These are phyloP conservation scores for Channa striata DNA, from an alignment of 2,797 vertebrate species.

Conservation along the genomic window DNA sequence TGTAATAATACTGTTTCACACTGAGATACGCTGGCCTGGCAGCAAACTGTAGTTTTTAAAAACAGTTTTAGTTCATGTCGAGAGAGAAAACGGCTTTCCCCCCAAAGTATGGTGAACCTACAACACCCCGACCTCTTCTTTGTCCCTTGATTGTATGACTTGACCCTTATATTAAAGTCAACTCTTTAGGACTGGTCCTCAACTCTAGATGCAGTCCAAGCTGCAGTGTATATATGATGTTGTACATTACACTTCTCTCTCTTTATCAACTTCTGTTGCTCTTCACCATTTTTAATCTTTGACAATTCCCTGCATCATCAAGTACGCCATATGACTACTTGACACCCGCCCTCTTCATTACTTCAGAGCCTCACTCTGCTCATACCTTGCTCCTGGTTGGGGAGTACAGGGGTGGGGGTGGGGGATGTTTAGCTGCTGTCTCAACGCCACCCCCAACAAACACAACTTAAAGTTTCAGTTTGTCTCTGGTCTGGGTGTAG, in stretches of 20 bases:
- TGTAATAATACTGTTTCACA: constrained; percentile 99
- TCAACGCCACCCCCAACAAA: constrained; percentile 74
- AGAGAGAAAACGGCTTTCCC: constrained; percentile 95
- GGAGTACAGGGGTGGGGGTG: constrained; percentile 1
- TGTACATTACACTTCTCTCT: constrained; percentile 97
- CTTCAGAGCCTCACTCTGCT: constrained; percentile 52
- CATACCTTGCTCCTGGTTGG: constrained; percentile 35
- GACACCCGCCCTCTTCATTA: constrained; percentile 63
- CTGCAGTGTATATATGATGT: constrained; percentile 99
- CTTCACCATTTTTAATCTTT: constrained; percentile 86
- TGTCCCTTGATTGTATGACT: constrained; percentile 99
- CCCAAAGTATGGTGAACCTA: constrained; percentile 99
- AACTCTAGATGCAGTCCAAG: constrained; percentile 95
- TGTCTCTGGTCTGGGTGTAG: constrained; percentile 92
- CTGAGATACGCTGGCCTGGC: constrained; percentile 96
- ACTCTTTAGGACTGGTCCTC: constrained; percentile 99
- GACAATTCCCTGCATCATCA: constrained; percentile 76
- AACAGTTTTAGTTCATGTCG: constrained; percentile 97
- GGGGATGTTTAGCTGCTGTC: constrained; percentile 90
- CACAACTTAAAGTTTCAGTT: constrained; percentile 85
- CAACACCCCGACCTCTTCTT: constrained; percentile 99
- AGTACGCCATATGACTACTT: constrained; percentile 80
- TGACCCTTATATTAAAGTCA: constrained; percentile 95
- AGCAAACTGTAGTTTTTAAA: constrained; percentile 99
- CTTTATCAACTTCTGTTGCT: constrained; percentile 84